Conservation (phyloP, 2,113 vertebrate species). For the Kobus ellipsiprymnus region DNA sequence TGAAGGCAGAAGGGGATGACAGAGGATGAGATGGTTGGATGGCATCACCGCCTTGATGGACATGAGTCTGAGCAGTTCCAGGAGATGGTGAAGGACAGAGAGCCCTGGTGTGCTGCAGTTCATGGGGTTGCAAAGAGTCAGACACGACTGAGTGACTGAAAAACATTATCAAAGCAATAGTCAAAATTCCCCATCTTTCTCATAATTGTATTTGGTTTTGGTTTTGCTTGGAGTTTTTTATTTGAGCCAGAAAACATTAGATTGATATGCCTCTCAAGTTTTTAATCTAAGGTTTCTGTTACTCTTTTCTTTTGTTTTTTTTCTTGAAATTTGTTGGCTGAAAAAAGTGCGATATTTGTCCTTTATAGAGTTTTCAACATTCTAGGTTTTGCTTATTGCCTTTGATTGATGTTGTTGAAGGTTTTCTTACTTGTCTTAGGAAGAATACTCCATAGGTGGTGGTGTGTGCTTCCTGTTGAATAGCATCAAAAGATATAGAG, state of each 20-base stretch:
- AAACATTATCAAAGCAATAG: neutral
- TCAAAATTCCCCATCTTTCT: neutral
- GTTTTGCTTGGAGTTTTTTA: neutral
- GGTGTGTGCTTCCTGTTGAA: neutral
- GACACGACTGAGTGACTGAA: neutral
- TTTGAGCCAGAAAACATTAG: neutral
- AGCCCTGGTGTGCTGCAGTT: neutral
- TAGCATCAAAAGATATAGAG: neutral
- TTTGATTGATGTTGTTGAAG: neutral
- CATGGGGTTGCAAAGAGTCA: neutral
- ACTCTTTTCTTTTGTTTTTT: neutral
- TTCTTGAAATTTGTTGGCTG: neutral
- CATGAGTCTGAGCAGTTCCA: neutral
- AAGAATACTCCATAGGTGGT: neutral
- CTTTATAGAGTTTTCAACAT: neutral
- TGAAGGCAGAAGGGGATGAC: neutral
- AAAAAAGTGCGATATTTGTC: neutral
- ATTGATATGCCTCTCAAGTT: neutral
- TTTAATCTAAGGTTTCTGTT: neutral
- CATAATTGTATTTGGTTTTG: neutral
- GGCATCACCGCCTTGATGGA: neutral
- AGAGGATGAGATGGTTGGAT: neutral
- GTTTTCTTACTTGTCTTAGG: neutral
- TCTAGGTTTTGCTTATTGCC: neutral
- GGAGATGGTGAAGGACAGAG: neutral